Evolutionary conservation across 2,797 vertebrate species (phyloP).

Genomic region (Sebastes kiyomatsui): DNA sequence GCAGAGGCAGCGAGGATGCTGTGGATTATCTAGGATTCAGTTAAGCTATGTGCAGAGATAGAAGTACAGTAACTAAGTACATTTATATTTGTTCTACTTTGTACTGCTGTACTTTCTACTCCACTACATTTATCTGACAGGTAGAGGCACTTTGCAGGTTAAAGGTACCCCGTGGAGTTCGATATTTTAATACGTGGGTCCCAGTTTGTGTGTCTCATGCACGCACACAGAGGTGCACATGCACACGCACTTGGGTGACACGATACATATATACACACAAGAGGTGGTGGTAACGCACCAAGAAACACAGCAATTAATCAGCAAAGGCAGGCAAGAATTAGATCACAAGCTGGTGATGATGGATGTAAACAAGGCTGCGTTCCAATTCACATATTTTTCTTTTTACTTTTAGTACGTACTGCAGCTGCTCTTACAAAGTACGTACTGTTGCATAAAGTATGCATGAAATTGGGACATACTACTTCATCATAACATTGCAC

Average conservation of each 20-base stretch:
- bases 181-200: neutral
- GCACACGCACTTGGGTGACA: neutral
- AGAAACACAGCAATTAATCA: neutral
- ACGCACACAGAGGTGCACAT: neutral
- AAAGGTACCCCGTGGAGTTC: neutral
- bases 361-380: neutral
- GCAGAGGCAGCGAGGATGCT: slow-evolving; percentile 2
- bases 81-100: neutral
- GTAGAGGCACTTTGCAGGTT: neutral
- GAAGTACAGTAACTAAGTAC: neutral
- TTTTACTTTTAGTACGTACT: too few species aligned
- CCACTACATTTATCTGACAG: neutral
- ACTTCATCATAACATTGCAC: too few species aligned
- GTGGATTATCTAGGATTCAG: neutral
- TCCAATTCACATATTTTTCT: too few species aligned
- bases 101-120: neutral
- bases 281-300: neutral
- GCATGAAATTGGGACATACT: too few species aligned
- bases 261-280: neutral
- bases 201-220: neutral
- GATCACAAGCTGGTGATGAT: neutral
- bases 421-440: too few species aligned
- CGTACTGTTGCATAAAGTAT: too few species aligned
- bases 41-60: neutral
- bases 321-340: neutral